Evolutionary conservation across 1,140 invertebrate genomes (phyloP), one percentile per base, ranked within the genome.

Genomic region (Diplogasteroides magnus): DNA sequence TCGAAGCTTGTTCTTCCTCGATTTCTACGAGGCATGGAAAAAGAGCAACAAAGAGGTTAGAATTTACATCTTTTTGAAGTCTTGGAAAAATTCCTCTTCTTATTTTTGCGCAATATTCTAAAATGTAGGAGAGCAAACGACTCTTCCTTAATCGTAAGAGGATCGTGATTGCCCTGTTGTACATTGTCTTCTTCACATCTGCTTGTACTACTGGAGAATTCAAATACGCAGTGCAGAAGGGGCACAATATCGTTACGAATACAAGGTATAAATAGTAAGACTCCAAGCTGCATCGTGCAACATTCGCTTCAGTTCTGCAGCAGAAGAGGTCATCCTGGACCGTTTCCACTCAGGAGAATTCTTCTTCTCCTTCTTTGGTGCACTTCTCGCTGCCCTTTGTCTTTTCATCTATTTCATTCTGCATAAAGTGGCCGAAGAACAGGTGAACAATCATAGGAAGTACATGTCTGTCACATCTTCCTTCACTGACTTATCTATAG

Each of bases 371-470:
- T 19, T 48, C 19, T 48, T 6, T 6, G 37, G 37, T 48, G 37
- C 37, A 11, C 6, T 48, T 19, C 37, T 48, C 19, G 6, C 37
- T 48, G 37, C 37, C 37, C 6, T 19, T 48, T 6, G 6, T 11
- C 37, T 48, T 48, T 48, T 19, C 6, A 19, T 48, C 19, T 48
- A 48, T 48, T 6, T 6, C 6, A 48, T 48, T 11, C 19, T 48
- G 19, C 37, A 48, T 19, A 64, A 64, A 31, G 67, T 72, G 3
- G 74, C 86, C 26, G 89, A 90, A 77, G 93, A 92, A 48, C 91
- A 95, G 83, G 87, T 86, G n/a, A 68, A 86, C 93, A 1, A 84
- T 96, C 25, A 88, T 90, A 82, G 88, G 87, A 25, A 87, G 88
- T 2, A 19, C n/a, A n/a, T n/a, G n/a, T n/a, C n/a, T n/a, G n/a